Evolutionary conservation across 1,140 invertebrate genomes (phyloP), one percentile per base, ranked within the genome.

Genomic region (Drosophila repleta): DNA sequence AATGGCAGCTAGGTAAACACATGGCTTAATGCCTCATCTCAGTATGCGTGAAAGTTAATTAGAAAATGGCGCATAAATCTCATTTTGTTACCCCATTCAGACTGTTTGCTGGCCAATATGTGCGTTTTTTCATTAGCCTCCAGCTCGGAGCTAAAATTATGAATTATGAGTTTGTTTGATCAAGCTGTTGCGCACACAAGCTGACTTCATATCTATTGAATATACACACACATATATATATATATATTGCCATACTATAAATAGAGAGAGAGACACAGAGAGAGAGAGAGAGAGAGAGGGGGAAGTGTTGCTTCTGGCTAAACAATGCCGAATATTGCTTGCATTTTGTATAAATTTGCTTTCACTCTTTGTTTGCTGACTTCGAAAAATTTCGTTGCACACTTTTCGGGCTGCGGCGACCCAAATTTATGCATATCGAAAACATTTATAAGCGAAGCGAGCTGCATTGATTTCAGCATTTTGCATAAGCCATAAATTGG

Each of bases 11-110:
- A 74, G 80, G 73, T 64, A 67, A 69, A 80, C 77, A 84, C 32
- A 85, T 85, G 81, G 39, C n/a, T 57, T 51, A 37, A 35, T 65
- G 65, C 39, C 39, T 26, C 2, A 26, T 70, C 71, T 61, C 63
- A 52, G 67, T 61, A 57, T 83, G 69, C 74, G 57, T 60, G 49
- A 83, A 82, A 82, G 74, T 72, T 83, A 82, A 83, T 83, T 83
- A 83, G 71, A 57, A 77, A 67, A 61, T 45, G 75, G 37, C 58
- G 5, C 18, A 68, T 60, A 63, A 52, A 62, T 76, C 61, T 58
- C 35, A 49, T 41, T 43, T 29, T 17, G 10, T 18, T 17, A 18
- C 17, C 18, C 26, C 26, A 13, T 32, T 17, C n/a, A 17, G n/a
- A 8, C 8, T 43, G 39, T 43, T 43, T 43, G 39, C 13, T 13